Evolutionary conservation across 2,888 invertebrate species (phyloP).

Genomic region (Rhagophthalmus giganteus): DNA sequence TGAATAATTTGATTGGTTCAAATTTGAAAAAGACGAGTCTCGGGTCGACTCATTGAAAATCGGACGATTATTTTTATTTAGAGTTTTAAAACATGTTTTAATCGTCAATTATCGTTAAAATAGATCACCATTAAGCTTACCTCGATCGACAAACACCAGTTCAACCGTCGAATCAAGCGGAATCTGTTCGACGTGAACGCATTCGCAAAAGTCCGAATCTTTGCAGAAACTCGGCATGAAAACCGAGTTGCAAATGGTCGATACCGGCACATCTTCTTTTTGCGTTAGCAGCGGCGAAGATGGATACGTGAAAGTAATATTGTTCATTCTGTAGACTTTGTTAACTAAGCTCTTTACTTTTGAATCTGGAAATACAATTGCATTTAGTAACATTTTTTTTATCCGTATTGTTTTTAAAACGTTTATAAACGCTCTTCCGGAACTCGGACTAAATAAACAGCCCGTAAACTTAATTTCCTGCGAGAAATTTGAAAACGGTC

Average conservation of each 20-base stretch:
- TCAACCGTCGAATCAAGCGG: slow-evolving; percentile 72
- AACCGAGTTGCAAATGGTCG: slow-evolving; percentile 58
- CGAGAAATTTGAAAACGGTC: too few species aligned
- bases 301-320: slow-evolving; percentile 75
- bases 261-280: slow-evolving; percentile 60
- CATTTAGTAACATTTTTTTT: background rate
- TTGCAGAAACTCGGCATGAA: slow-evolving; percentile 46
- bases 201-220: slow-evolving; percentile 64
- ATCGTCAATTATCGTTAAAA: too few species aligned
- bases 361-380: background rate
- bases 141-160: slow-evolving; percentile 74
- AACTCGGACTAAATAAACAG: too few species aligned
- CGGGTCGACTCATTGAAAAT: too few species aligned
- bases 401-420: background rate
- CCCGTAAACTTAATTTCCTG: too few species aligned
- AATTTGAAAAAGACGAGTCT: too few species aligned
- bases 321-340: slow-evolving; percentile 59
- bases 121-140: slow-evolving; percentile 51
- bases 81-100: too few species aligned
- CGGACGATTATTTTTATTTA: too few species aligned
- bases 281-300: slow-evolving; percentile 79
- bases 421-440: too few species aligned
- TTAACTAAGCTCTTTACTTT: too few species aligned
- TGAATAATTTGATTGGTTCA: too few species aligned
- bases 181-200: slow-evolving; percentile 72